Percentiles rank a stretch among this genome's conserved stretches.
Evolutionary conservation across 2,797 vertebrate species (phyloP).

Genomic region (Naso thynnoides): DNA sequence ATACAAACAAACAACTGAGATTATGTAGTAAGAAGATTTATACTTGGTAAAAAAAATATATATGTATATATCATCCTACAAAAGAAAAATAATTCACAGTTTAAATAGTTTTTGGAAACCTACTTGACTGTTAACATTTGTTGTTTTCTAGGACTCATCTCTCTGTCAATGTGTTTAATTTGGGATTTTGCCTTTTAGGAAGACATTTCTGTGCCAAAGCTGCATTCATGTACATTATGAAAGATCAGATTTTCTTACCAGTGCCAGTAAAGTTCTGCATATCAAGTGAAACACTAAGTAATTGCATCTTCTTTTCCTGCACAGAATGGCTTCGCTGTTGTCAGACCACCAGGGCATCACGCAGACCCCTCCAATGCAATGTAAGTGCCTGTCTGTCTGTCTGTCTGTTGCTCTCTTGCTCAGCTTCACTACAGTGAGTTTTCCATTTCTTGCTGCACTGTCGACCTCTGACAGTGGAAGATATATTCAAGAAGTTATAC

Average conservation of each 20-base stretch:
- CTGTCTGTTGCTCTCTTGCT: conserved; percentile 9
- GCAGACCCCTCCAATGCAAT: conserved; percentile 95
- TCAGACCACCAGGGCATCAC: conserved; percentile 95
- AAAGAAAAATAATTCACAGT: too few species aligned
- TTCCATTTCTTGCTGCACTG: conserved; percentile 25
- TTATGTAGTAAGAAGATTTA: not conserved
- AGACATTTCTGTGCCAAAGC: too few species aligned
- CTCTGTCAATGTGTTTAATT: too few species aligned
- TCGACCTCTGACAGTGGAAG: conserved; percentile 51
- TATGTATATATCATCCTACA: not conserved
- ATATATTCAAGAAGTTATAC: conserved; percentile 61
- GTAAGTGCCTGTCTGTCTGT: conserved; percentile 79
- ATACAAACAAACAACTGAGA: not conserved
- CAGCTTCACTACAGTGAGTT: conserved; percentile 10
- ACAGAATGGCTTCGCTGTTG: conserved; percentile 97
- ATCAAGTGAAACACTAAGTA: conserved; percentile 28
- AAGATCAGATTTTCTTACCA: too few species aligned
- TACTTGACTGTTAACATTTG: too few species aligned
- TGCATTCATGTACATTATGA: too few species aligned
- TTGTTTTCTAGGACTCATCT: too few species aligned
- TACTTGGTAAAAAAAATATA: not conserved
- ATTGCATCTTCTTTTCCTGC: conserved; percentile 39
- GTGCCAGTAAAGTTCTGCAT: not conserved
- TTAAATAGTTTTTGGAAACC: not conserved
- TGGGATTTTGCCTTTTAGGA: too few species aligned